Conservation (phyloP, 2,113 vertebrate genomes). For the Rhea pennata region DNA sequence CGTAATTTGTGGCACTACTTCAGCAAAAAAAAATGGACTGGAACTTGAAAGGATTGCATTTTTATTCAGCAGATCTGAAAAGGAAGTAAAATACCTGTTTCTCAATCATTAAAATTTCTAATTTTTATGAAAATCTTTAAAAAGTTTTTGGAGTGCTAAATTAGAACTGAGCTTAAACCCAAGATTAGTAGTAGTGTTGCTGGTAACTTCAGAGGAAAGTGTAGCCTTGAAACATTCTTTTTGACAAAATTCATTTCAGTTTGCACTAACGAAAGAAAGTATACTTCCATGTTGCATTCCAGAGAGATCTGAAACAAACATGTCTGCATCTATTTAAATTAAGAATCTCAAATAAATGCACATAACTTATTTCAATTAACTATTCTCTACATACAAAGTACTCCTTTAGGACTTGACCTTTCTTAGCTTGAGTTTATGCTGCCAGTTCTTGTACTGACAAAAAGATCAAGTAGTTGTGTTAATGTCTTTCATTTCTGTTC, state of each 20-base stretch:
- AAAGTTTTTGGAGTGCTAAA: not conserved
- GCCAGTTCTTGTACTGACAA: slow-evolving; percentile 1
- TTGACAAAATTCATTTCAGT: not conserved
- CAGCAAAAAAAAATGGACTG: not conserved
- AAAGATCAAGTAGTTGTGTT: slow-evolving; percentile 14
- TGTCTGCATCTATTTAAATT: slow-evolving; percentile 27
- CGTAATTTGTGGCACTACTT: not conserved
- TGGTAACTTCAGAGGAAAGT: not conserved
- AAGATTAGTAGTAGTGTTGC: not conserved
- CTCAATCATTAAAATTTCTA: not conserved
- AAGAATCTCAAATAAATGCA: slow-evolving; percentile 38
- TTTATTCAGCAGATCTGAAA: not conserved
- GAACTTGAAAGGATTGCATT: not conserved
- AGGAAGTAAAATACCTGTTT: not conserved
- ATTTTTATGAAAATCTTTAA: not conserved
- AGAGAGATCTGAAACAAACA: not conserved
- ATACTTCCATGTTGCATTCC: not conserved
- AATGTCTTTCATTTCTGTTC: not conserved
- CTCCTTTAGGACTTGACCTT: slow-evolving; percentile 26
- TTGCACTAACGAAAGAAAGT: not conserved
- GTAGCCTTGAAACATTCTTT: not conserved
- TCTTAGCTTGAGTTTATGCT: not conserved
- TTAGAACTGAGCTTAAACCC: not conserved
- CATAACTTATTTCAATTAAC: slow-evolving; percentile 32
- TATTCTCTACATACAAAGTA: slow-evolving; percentile 2